Percentiles rank a stretch among this genome's conserved stretches.
Conservation (phyloP, 2,888 invertebrate genomes). For the Priapulus caudatus region DNA sequence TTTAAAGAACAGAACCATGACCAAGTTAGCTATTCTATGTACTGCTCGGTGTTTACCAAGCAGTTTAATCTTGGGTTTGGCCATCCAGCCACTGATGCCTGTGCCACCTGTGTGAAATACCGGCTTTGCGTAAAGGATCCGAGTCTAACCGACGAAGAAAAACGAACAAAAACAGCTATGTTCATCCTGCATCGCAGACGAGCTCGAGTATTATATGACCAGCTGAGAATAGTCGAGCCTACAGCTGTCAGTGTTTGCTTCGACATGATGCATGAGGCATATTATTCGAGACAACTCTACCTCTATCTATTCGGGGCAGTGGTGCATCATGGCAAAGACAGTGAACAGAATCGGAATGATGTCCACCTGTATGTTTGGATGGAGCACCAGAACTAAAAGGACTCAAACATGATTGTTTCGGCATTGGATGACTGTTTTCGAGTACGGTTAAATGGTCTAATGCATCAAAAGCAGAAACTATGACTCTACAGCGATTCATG, state of each 20-base stretch:
- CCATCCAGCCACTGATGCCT: background rate
- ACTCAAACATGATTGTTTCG: background rate
- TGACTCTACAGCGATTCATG: background rate
- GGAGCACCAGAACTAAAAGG: conserved; percentile 1
- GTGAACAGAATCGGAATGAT: background rate
- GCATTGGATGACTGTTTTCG: background rate
- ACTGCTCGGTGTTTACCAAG: background rate
- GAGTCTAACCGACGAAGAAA: background rate
- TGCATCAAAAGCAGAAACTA: background rate
- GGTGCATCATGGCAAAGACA: background rate
- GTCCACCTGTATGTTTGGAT: background rate
- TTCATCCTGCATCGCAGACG: background rate
- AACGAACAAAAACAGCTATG: background rate
- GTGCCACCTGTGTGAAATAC: background rate
- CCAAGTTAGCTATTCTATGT: background rate
- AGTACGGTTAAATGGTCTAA: background rate
- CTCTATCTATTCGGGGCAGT: background rate
- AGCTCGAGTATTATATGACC: background rate
- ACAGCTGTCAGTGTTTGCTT: background rate
- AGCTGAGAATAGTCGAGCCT: too few relatives aligned
- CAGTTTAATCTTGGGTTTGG: background rate
- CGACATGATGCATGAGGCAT: background rate
- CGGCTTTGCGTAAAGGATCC: background rate
- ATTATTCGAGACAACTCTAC: conserved; percentile 1
- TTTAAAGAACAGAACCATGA: background rate